These are phyloP conservation scores for Taxidea taxus DNA, from an alignment of 2,113 vertebrate species.

Conservation along the genomic window DNA sequence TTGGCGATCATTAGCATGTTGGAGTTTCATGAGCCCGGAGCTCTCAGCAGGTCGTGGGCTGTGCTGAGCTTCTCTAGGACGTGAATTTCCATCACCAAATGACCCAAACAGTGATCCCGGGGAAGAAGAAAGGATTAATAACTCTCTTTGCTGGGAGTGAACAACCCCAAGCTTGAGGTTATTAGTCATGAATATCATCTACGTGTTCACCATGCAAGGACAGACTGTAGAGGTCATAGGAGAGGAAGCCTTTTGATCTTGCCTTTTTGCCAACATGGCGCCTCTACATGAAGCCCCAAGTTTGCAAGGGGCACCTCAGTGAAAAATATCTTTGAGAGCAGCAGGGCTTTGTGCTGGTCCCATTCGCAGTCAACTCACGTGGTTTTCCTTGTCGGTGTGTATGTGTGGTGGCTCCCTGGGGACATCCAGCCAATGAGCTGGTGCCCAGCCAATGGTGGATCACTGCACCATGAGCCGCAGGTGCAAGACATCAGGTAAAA, in stretches of 20 bases:
- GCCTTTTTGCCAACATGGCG: neutral
- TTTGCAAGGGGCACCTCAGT: too few relatives aligned
- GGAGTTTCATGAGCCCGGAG: neutral
- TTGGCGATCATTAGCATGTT: neutral
- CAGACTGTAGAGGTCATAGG: neutral
- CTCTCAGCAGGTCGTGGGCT: neutral
- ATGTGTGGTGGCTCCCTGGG: neutral
- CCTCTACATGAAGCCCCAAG: neutral
- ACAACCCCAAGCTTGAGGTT: neutral
- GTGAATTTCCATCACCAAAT: too few relatives aligned
- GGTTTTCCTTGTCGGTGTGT: neutral
- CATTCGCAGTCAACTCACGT: neutral
- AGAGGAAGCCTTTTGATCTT: neutral
- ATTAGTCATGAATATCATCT: neutral
- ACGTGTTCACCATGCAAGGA: too few relatives aligned
- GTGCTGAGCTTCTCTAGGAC: neutral
- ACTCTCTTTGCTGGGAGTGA: neutral
- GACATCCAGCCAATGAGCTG: neutral
- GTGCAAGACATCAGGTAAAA: too few relatives aligned
- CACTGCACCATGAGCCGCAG: neutral
- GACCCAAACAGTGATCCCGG: neutral
- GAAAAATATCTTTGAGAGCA: neutral
- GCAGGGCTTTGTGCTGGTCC: neutral
- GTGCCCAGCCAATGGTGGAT: neutral
- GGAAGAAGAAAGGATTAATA: neutral